These are phyloP conservation scores for Habropoda laboriosa DNA, from an alignment of 1,140 invertebrate species.

Conservation along the genomic window DNA sequence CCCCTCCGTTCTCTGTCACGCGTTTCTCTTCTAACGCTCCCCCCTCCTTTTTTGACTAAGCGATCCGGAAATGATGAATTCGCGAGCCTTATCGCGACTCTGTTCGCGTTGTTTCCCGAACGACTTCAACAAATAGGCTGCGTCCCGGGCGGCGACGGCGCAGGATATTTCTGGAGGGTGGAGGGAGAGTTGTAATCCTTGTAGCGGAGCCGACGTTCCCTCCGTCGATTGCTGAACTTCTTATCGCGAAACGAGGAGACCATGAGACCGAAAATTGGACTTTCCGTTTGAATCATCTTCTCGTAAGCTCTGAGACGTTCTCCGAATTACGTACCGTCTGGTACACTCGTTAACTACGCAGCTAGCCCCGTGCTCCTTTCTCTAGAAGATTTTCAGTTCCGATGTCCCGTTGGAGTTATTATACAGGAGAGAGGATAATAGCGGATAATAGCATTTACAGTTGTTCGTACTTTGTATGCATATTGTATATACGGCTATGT, in stretches of 20 bases:
- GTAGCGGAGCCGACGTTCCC: not conserved
- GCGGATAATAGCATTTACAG: no score
- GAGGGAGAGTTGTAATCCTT: conserved; percentile 56
- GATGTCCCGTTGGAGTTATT: not conserved
- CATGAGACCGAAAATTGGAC: conserved; percentile 53
- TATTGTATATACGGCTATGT: no score
- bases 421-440: not conserved
- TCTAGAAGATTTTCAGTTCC: not conserved
- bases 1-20: not conserved
- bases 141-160: no score
- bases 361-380: not conserved
- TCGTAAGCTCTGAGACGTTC: not conserved
- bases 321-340: conserved; percentile 26
- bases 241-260: conserved; percentile 54
- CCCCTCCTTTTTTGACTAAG: conserved; percentile 18
- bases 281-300: conserved; percentile 39
- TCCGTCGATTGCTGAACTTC: conserved; percentile 58
- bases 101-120: conserved; percentile 41
- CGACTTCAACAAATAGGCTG: conserved; percentile 58
- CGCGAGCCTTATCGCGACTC: conserved; percentile 65
- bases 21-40: no score
- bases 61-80: conserved; percentile 68
- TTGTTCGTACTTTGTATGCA: no score
- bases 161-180: conserved; percentile 34
- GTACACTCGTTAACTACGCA: not conserved